A percentile compares a stretch with the other conserved stretches of the same genome.
Conservation (phyloP, 2,888 invertebrate species). For the Idaea aversata region DNA sequence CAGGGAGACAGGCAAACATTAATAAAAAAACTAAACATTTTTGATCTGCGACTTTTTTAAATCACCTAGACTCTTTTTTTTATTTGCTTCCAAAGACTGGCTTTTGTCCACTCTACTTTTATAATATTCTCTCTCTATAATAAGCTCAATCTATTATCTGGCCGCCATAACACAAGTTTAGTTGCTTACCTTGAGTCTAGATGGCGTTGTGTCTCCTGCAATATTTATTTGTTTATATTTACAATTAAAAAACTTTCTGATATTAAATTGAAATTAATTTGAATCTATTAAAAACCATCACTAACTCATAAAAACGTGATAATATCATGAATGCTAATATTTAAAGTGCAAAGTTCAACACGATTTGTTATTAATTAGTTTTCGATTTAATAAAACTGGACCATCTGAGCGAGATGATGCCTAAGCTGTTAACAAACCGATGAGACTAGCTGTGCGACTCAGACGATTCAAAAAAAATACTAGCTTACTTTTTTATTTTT, state of each 20-base stretch:
- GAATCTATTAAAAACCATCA: neutral
- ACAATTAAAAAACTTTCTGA: neutral
- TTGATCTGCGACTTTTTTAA: too few species aligned
- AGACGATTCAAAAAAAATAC: neutral
- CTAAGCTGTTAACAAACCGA: neutral
- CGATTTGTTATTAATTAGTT: conserved; percentile 9
- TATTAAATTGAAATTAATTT: neutral
- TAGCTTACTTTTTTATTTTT: too few species aligned
- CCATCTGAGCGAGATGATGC: conserved; percentile 24
- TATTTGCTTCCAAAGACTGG: too few species aligned
- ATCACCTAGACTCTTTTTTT: too few species aligned
- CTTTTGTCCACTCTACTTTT: too few species aligned
- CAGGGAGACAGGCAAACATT: too few species aligned
- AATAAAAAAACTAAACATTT: too few species aligned
- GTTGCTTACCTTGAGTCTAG: too few species aligned
- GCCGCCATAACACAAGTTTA: too few species aligned
- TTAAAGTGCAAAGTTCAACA: conserved; percentile 31
- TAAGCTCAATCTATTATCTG: too few species aligned
- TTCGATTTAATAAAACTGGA: conserved; percentile 27
- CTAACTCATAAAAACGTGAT: conserved; percentile 27
- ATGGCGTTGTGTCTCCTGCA: too few species aligned
- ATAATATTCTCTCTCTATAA: too few species aligned
- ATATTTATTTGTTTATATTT: neutral
- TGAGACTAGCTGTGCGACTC: conserved; percentile 8
- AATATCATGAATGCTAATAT: conserved; percentile 31